Evolutionary conservation across 2,797 vertebrate species (phyloP).

Genomic region (Siniperca undulata): DNA sequence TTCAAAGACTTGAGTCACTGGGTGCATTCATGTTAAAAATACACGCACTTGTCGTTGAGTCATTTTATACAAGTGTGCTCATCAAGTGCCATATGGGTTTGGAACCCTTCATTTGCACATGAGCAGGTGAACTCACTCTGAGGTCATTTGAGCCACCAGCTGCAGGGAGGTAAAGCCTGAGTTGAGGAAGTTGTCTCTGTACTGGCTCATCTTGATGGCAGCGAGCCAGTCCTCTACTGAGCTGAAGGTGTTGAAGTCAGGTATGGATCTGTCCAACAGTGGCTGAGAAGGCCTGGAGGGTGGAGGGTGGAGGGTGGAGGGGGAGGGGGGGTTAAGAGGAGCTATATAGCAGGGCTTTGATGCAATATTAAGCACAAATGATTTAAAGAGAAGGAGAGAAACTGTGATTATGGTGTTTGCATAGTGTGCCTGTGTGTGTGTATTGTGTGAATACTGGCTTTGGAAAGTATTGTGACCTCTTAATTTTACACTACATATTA

Average conservation of each 20-base stretch:
- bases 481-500: background rate
- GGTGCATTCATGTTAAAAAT: conserved; percentile 62
- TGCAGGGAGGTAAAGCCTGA: conserved; percentile 98
- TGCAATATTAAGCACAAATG: conserved; percentile 54
- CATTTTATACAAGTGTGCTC: conserved; percentile 50
- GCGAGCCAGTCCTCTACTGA: conserved; percentile 98
- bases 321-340: conserved; percentile 15
- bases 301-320: too few relatives aligned
- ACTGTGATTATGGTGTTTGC: conserved; percentile 14
- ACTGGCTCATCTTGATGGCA: conserved; percentile 99
- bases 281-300: conserved; percentile 95
- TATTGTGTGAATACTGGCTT: conserved; percentile 8
- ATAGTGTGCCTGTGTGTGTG: background rate
- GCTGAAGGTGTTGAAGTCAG: conserved; percentile 98
- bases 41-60: conserved; percentile 52
- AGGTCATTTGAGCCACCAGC: conserved; percentile 97
- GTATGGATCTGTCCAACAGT: conserved; percentile 96
- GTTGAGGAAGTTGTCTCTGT: conserved; percentile 97
- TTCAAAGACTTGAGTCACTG: conserved; percentile 42
- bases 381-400: conserved; percentile 40
- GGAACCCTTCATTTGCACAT: conserved; percentile 32
- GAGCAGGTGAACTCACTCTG: conserved; percentile 91
- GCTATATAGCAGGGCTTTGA: conserved; percentile 40
- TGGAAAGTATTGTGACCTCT: background rate
- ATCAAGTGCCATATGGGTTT: conserved; percentile 53